Evolutionary conservation across 2,797 vertebrate genomes (phyloP).

Genomic region (Mus caroli): DNA sequence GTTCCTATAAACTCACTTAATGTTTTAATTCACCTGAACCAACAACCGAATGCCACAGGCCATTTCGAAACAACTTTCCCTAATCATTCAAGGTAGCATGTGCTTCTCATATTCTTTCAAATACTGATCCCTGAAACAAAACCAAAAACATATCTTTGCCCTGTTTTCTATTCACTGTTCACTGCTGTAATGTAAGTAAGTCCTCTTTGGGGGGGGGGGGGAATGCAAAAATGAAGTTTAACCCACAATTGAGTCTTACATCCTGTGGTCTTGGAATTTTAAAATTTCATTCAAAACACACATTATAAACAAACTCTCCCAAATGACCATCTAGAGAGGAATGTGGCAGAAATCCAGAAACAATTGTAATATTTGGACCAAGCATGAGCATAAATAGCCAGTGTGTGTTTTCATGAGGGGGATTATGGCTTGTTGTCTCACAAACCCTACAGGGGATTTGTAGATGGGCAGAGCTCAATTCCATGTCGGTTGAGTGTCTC

Average conservation of each 20-base stretch:
- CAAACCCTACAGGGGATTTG: slow-evolving; percentile 86
- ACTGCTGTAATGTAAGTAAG: slow-evolving; percentile 75
- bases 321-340: slow-evolving; percentile 87
- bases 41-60: slow-evolving; percentile 60
- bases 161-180: slow-evolving; percentile 76
- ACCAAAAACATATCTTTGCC: slow-evolving; percentile 53
- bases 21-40: slow-evolving; percentile 59
- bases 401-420: slow-evolving; percentile 83
- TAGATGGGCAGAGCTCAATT: slow-evolving; percentile 70
- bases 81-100: slow-evolving; percentile 77
- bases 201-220: slow-evolving; percentile 70
- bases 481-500: slow-evolving; percentile 66
- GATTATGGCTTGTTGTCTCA: slow-evolving; percentile 81
- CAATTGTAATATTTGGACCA: slow-evolving; percentile 86
- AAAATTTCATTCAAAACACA: slow-evolving; percentile 88
- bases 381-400: slow-evolving; percentile 85
- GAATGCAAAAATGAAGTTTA: slow-evolving; percentile 81
- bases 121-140: slow-evolving; percentile 28
- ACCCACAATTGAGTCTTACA: slow-evolving; percentile 80
- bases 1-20: slow-evolving; percentile 50
- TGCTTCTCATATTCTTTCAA: slow-evolving; percentile 76
- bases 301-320: slow-evolving; percentile 85
- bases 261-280: slow-evolving; percentile 86
- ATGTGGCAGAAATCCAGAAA: slow-evolving; percentile 88
- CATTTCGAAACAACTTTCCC: slow-evolving; percentile 71